These are phyloP conservation scores for Microctonus aethiopoides DNA, from an alignment of 2,888 invertebrate genomes.

Conservation along the genomic window DNA sequence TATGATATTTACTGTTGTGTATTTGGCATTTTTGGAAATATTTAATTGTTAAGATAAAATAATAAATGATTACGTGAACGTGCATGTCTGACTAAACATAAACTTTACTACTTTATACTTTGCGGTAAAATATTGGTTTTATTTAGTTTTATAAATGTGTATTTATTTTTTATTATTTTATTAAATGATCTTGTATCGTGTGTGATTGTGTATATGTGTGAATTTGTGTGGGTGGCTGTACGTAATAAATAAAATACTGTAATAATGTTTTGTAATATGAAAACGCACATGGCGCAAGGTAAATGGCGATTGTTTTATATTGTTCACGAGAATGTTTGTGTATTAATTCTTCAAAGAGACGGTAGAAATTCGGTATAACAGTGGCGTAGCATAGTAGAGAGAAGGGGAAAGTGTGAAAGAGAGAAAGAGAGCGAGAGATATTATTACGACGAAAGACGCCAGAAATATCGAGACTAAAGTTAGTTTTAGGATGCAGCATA, in stretches of 20 bases:
- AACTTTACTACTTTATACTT: slow-evolving; percentile 31
- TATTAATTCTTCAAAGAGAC: neutral
- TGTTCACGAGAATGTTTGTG: neutral
- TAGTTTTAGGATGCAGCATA: neutral
- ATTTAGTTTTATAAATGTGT: neutral
- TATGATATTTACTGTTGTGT: no score
- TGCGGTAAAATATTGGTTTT: neutral
- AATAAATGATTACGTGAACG: neutral
- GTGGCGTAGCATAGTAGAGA: neutral
- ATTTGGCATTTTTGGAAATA: no score
- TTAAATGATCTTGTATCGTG: no score
- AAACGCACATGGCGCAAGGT: slow-evolving; percentile 1
- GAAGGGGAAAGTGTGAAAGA: neutral
- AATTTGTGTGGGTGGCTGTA: no score
- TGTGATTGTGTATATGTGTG: no score
- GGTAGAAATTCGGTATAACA: neutral
- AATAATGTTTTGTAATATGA: neutral
- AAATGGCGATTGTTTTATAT: neutral
- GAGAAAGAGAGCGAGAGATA: neutral
- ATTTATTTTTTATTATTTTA: neutral
- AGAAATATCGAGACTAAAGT: neutral
- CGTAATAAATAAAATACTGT: neutral
- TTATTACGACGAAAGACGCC: slow-evolving; percentile 10
- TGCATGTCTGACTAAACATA: slow-evolving; percentile 34
- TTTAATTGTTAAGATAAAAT: neutral